phyloP scores from a whole-genome alignment of 2,888 invertebrate species.

The Cerceris ruficornis region DNA sequence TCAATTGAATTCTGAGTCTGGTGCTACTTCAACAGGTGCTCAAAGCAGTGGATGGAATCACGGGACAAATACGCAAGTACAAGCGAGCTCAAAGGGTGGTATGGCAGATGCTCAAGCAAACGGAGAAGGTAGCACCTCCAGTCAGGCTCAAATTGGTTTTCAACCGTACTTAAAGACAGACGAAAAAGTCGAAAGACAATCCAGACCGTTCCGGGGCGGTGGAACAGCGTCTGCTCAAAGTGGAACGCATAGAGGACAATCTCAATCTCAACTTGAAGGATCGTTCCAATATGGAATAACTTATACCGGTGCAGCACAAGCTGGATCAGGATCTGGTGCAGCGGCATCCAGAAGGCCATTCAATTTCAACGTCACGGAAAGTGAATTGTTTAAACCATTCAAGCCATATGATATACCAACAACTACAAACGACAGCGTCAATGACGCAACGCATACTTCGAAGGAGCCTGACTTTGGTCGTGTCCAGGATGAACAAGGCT shows the following conservation, averaged over 20 bases:
- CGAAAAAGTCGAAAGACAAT: slow-evolving; percentile 83
- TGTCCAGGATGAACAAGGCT: slow-evolving; percentile 40
- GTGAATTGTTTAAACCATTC: slow-evolving; percentile 73
- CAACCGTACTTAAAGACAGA: slow-evolving; percentile 86
- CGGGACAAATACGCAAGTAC: slow-evolving; percentile 90
- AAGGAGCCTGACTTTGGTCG: slow-evolving; percentile 22
- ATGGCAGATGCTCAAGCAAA: slow-evolving; percentile 93
- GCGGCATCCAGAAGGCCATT: slow-evolving; percentile 76
- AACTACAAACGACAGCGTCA: slow-evolving; percentile 23
- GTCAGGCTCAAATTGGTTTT: slow-evolving; percentile 94
- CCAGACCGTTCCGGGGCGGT: slow-evolving; percentile 87
- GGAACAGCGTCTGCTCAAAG: slow-evolving; percentile 92
- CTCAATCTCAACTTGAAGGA: slow-evolving; percentile 92
- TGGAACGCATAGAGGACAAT: slow-evolving; percentile 88
- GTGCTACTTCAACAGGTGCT: slow-evolving; percentile 89
- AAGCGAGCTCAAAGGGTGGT: slow-evolving; percentile 91
- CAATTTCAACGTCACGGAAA: slow-evolving; percentile 71
- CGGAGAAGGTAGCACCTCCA: slow-evolving; percentile 92
- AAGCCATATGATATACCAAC: slow-evolving; percentile 60
- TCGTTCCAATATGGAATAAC: slow-evolving; percentile 90
- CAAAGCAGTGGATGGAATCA: slow-evolving; percentile 90
- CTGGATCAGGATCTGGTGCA: slow-evolving; percentile 87
- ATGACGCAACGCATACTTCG: slow-evolving; percentile 7
- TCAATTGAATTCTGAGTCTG: slow-evolving; percentile 88
- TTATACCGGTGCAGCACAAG: slow-evolving; percentile 91